Evolutionary conservation across 2,888 invertebrate genomes (phyloP), one percentile per base, ranked within the genome.

Genomic region (Eristalis arbustorum): DNA sequence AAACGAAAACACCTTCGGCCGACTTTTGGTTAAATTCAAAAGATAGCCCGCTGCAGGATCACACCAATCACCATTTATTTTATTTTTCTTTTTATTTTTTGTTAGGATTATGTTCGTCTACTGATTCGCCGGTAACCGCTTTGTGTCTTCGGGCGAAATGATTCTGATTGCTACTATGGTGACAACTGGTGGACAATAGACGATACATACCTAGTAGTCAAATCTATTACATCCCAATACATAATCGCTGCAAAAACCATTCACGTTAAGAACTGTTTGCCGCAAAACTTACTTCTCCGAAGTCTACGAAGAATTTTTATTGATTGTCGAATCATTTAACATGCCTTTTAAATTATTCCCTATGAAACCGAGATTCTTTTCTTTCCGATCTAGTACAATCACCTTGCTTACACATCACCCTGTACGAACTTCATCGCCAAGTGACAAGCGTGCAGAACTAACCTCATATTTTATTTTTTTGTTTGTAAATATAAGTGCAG

Each of bases 91-190:
- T 77, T 78, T 77, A 74, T 74, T 81, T 81, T 85, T 85, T 81
- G 73, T 77, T 77, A 71, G 73, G 73, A 74, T 75, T 81, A 77
- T 67, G 77, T 85, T 73, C 81, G 66, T 78, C 77, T 74, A 78
- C 85, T 85, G 85, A 81, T 81, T 85, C 85, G 85, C 85, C 85
- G 85, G 85, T 85, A 85, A 73, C 81, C 81, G 85, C 85, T 85
- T 81, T 85, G 85, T 81, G 69, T 85, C 81, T 85, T 81, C 6
- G 69, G 77, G 85, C 85, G 85, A 85, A 81, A 42, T 69, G 25
- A 18, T 56, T 62, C 42, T 68, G 67, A 76, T 42, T 14, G 63
- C 13, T 61, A 68, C 14, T 42, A 4, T 1, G 13, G 5, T 18
- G 68, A 11, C 28, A 23, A 1, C 77, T 74, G 62, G 63, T 34